phyloP scores from a whole-genome alignment of 2,113 vertebrate species.

The Pseudorasbora parva region DNA sequence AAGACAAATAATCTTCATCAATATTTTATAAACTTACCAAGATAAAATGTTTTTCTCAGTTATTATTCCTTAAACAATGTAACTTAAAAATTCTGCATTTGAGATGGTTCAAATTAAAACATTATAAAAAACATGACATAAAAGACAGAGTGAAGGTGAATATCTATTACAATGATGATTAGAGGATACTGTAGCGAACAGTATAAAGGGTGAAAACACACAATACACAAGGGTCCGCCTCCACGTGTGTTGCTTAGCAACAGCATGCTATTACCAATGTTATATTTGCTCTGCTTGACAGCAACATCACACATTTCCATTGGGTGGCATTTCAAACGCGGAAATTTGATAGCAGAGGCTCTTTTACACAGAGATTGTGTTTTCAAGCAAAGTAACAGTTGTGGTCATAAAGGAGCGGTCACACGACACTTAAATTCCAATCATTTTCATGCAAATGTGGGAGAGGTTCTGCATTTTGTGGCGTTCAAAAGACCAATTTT shows the following conservation, averaged over 20 bases:
- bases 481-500: not conserved
- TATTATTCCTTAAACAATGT: slow-evolving; percentile 54
- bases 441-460: not conserved
- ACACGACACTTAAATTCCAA: not conserved
- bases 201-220: slow-evolving; percentile 35
- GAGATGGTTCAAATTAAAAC: slow-evolving; percentile 43
- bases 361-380: not conserved
- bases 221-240: slow-evolving; percentile 44
- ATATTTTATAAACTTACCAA: slow-evolving; percentile 43
- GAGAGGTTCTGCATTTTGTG: not conserved
- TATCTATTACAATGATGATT: slow-evolving; percentile 12
- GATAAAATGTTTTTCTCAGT: not conserved
- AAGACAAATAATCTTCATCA: slow-evolving; percentile 32
- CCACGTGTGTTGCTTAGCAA: slow-evolving; percentile 47
- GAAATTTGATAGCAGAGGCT: not conserved
- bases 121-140: slow-evolving; percentile 32
- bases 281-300: slow-evolving; percentile 20
- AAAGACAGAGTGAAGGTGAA: slow-evolving; percentile 7
- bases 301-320: not conserved
- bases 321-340: not conserved
- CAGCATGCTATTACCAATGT: slow-evolving; percentile 32
- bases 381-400: slow-evolving; percentile 12
- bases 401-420: slow-evolving; percentile 22
- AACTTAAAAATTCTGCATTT: slow-evolving; percentile 57
- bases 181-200: slow-evolving; percentile 15